Evolutionary conservation across 2,888 invertebrate genomes (phyloP), one percentile per base, ranked within the genome.

Genomic region (Thymelicus acteon): DNA sequence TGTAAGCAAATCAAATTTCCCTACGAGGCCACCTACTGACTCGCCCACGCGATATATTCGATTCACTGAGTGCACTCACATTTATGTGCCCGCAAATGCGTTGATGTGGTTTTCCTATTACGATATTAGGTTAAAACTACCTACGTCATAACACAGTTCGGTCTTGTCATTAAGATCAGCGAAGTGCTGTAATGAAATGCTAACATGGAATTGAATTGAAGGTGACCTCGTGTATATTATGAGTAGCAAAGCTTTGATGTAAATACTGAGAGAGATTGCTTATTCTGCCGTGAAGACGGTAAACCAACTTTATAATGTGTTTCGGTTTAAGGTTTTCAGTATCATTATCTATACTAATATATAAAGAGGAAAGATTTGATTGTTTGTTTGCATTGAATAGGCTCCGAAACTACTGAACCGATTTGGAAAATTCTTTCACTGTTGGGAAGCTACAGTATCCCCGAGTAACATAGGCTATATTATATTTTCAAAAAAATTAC

Each of bases 21-120:
- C 40, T 48, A 60, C 8, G 60, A 67, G 49, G 19, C 49, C n/a
- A 52, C 19, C 49, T 19, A 49, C 15, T 6, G 6, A 49, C 15
- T 49, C 15, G 19, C 49, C 60, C 60, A 40, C 49, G 52, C 67
- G 52, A 44, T 24, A 47, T 52, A 52, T 65, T 63, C 47, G 58
- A 62, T 67, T 66, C 71, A 66, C 76, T 76, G 74, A 77, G 76
- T 76, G 77, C 76, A 76, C 75, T 75, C 63, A 74, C 67, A 71
- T 74, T 77, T 74, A 73, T 73, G 71, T 73, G 61, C 72, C 67
- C 73, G 73, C 74, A 73, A 74, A 72, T 69, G 72, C 67, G 72
- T 67, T 67, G 67, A 67, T 67, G 67, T 67, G 60, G 60, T 67
- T 67, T 67, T 19, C 60, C 67, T 60, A 67, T 67, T 67, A 67